A percentile compares a stretch with the other conserved stretches of the same genome.
Conservation (phyloP, 2,888 invertebrate genomes). For the Buathra laborator region DNA sequence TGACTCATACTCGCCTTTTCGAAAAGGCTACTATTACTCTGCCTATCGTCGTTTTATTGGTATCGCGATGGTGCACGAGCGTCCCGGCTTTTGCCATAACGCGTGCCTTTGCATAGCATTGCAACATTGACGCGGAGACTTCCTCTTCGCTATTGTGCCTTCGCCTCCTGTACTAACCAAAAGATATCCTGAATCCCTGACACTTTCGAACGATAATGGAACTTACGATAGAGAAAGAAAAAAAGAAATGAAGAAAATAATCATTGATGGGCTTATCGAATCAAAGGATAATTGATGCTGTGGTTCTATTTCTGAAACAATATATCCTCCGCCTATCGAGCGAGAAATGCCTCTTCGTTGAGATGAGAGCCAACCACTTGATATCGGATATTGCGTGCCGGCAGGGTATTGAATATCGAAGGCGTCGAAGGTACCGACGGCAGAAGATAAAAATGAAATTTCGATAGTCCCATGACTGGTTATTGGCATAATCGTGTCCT, state of each 20-base stretch:
- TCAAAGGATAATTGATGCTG: constrained; percentile 2
- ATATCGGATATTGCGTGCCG: constrained; percentile 17
- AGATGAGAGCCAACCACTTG: constrained; percentile 4
- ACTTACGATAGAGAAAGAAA: neutral
- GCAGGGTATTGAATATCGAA: constrained; percentile 11
- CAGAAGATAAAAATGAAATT: neutral
- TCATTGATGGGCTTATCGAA: constrained; percentile 15
- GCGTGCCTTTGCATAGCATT: constrained; percentile 14
- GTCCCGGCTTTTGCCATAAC: constrained; percentile 48
- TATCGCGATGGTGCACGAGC: constrained; percentile 28
- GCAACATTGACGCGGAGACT: neutral
- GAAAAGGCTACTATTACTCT: constrained; percentile 47
- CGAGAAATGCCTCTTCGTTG: constrained; percentile 12
- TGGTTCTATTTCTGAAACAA: constrained; percentile 12
- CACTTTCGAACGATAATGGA: constrained; percentile 14
- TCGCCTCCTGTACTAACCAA: neutral
- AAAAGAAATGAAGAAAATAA: neutral
- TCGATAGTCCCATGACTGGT: neutral
- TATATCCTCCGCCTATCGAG: constrained; percentile 15
- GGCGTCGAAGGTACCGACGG: neutral
- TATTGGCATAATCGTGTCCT: neutral
- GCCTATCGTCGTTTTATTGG: constrained; percentile 66
- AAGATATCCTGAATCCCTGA: neutral
- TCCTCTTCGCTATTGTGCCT: neutral
- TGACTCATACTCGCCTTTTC: no score